These are phyloP conservation scores for Apoda limacodes DNA, from an alignment of 2,888 invertebrate genomes.

Conservation along the genomic window DNA sequence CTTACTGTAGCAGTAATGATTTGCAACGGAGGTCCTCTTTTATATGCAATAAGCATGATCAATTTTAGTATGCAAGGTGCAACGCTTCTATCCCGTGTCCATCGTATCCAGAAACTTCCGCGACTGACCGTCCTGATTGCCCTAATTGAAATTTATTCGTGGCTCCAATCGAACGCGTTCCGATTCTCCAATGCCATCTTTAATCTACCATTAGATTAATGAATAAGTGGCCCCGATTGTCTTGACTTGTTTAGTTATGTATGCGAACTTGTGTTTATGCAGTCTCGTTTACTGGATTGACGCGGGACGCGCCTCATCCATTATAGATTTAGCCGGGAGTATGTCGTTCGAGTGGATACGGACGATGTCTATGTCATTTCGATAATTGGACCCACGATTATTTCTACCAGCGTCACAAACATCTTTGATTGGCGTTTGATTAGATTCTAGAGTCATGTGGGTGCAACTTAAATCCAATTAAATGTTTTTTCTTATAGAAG, in stretches of 20 bases:
- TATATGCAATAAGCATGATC: constrained; percentile 47
- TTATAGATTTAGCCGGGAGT: constrained; percentile 59
- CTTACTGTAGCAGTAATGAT: constrained; percentile 64
- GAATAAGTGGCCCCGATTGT: constrained; percentile 35
- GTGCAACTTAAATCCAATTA: constrained; percentile 54
- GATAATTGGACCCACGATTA: constrained; percentile 55
- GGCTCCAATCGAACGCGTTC: constrained; percentile 28
- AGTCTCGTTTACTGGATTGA: constrained; percentile 61
- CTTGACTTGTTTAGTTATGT: constrained; percentile 39
- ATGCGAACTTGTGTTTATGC: constrained; percentile 51
- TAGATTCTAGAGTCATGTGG: no score
- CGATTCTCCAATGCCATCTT: constrained; percentile 34
- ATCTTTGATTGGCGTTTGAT: not conserved
- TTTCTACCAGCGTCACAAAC: constrained; percentile 17
- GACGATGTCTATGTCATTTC: constrained; percentile 56
- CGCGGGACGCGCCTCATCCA: constrained; percentile 62
- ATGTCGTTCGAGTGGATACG: constrained; percentile 43
- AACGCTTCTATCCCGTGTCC: constrained; percentile 39
- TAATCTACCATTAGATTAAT: constrained; percentile 27
- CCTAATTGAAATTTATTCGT: constrained; percentile 62
- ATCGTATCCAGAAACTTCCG: constrained; percentile 52
- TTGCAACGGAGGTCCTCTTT: constrained; percentile 56
- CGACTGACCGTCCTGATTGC: constrained; percentile 45
- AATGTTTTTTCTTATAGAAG: constrained; percentile 32
- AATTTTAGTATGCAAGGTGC: constrained; percentile 44